A percentile compares a stretch with the other conserved stretches of the same genome.
These are phyloP conservation scores for Anodontia alba DNA, from an alignment of 2,888 invertebrate genomes.

Conservation along the genomic window DNA sequence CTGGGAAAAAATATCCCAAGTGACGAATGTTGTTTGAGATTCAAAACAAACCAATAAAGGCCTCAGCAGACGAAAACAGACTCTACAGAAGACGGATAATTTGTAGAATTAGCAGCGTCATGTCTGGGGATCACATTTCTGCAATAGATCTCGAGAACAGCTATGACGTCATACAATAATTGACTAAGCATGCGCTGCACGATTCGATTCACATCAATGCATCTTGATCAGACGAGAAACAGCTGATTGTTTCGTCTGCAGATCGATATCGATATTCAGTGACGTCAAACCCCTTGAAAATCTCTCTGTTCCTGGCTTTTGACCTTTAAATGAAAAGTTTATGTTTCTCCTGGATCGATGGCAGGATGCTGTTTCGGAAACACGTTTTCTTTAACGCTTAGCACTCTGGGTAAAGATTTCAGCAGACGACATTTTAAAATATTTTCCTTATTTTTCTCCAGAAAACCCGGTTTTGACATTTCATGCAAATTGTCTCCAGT, in stretches of 20 bases:
- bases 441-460: too few species aligned
- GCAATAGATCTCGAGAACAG: not conserved
- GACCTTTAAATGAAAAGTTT: not conserved
- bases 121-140: not conserved
- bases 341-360: not conserved
- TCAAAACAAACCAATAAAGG: too few species aligned
- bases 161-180: not conserved
- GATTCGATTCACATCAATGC: not conserved
- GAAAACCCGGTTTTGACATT: too few species aligned
- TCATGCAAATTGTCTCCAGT: too few species aligned
- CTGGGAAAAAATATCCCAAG: too few species aligned
- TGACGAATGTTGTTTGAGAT: too few species aligned
- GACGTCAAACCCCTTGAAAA: conserved; percentile 2
- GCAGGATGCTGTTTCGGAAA: not conserved
- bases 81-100: too few species aligned
- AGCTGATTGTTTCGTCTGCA: conserved; percentile 5
- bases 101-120: not conserved
- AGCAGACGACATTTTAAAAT: too few species aligned
- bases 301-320: not conserved
- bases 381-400: too few species aligned
- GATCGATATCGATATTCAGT: not conserved
- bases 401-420: too few species aligned
- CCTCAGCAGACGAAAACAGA: too few species aligned
- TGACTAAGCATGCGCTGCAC: not conserved
- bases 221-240: not conserved